Percentiles rank a stretch among this genome's conserved stretches.
Evolutionary conservation across 2,888 invertebrate species (phyloP).

Genomic region (Drosophila birchii): DNA sequence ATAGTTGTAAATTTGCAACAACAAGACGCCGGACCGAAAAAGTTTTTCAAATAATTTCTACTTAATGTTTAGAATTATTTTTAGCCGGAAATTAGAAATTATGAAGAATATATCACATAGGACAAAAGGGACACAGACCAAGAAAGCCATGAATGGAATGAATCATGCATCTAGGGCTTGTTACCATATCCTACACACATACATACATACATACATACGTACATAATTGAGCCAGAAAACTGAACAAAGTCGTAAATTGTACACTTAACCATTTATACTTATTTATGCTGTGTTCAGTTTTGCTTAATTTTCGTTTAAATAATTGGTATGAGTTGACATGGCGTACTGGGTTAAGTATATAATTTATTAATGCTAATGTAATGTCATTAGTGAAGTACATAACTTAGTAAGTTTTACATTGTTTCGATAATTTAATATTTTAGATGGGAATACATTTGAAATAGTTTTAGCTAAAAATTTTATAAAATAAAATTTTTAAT

Average conservation of each 20-base stretch:
- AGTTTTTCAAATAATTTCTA: constrained; percentile 83
- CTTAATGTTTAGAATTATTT: constrained; percentile 83
- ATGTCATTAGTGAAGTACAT: constrained; percentile 1
- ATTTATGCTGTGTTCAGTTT: constrained; percentile 40
- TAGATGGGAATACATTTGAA: not conserved
- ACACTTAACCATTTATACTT: constrained; percentile 66
- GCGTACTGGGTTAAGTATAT: constrained; percentile 11
- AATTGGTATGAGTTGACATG: not conserved
- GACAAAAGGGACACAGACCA: constrained; percentile 36
- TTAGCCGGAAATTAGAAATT: constrained; percentile 76
- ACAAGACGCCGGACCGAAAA: constrained; percentile 58
- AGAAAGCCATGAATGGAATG: constrained; percentile 38
- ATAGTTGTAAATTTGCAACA: constrained; percentile 77
- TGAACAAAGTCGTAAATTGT: constrained; percentile 62
- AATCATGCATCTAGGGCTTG: constrained; percentile 51
- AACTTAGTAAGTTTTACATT: not conserved
- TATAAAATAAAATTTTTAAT: no score
- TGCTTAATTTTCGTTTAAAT: constrained; percentile 10
- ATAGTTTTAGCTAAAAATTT: not conserved
- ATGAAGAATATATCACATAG: constrained; percentile 76
- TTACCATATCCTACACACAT: constrained; percentile 5
- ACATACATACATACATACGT: no score
- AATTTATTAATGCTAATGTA: constrained; percentile 4
- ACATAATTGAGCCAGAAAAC: constrained; percentile 57
- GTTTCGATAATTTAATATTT: not conserved